Base-by-base conservation (phyloP, 2,888 invertebrate species). In the Thera obeliscata region DNA sequence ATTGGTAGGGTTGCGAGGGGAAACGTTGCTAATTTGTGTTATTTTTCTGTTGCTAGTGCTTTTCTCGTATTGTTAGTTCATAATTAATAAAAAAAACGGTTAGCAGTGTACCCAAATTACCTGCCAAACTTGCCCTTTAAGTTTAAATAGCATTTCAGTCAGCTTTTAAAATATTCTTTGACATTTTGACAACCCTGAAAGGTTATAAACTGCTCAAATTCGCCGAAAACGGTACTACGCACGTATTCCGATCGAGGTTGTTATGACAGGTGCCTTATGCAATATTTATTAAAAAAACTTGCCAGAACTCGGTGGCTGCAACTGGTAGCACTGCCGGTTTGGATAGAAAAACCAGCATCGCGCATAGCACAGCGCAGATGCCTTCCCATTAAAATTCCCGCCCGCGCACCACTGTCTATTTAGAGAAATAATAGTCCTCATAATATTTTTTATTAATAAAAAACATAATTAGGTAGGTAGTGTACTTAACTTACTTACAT, bases 351-450 rank as follows among this genome's bases (percentile, higher is more conserved):
- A 84, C 74, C 72, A 50, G 78, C 74, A 78, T 79, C 75, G 79
- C 79, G 81, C 83, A 81, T 84, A 81, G 82, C 81, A 74, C 83
- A 81, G 66, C 66, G 60, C 74, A 78, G 81, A 83, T 82, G 81
- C 81, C 79, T 77, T 78, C 81, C 87, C 83, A 91, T 92, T 92
- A 91, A 92, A 82, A 92, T 92, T 87, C 88, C 80, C 86, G 85
- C 90, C 86, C 84, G 90, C 86, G 87, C 85, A 84, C 81, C 81
- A 71, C 80, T 80, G 84, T 86, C 89, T 91, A 91, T 91, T 91
- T 90, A 89, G 84, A 90, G 87, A 85, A 82, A 82, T 86, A 85
- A 86, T 86, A 86, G 86, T 80, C 76, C 81, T 82, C 81, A 82
- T 87, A 84, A 82, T 87, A 84, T 62, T 67, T 62, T 67, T 75